A percentile compares a stretch with the other conserved stretches of the same genome.
Conservation (phyloP, 1,140 invertebrate genomes). For the Rhagoletis pomonella region DNA sequence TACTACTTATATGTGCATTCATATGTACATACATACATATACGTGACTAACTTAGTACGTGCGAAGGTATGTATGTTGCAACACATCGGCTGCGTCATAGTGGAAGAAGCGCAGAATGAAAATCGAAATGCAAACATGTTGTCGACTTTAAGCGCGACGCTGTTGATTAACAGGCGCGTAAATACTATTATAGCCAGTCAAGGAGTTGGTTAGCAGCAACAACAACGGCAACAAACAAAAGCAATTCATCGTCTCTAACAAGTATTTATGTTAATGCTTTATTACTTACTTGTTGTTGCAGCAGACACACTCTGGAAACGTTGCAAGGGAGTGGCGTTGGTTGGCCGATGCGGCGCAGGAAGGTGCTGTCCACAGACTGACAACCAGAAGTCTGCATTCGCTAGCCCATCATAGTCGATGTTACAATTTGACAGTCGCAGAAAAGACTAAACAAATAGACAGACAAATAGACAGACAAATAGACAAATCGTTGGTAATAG, state of each 20-base stretch:
- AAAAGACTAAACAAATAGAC: neutral
- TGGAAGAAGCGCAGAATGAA: neutral
- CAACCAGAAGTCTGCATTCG: neutral
- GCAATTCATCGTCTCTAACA: conserved; percentile 46
- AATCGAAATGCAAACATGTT: conserved; percentile 16
- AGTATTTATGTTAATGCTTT: conserved; percentile 52
- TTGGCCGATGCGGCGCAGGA: neutral
- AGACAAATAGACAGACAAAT: too few relatives aligned
- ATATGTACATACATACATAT: neutral
- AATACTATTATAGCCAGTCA: conserved; percentile 4
- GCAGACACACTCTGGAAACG: neutral
- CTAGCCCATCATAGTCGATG: neutral
- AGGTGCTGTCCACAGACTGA: conserved; percentile 33
- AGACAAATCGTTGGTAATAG: conserved; percentile 40
- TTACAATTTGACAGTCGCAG: neutral
- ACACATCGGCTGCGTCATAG: neutral
- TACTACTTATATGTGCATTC: neutral
- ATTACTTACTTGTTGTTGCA: neutral
- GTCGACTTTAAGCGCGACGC: conserved; percentile 9
- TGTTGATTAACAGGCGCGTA: conserved; percentile 47
- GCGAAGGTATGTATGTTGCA: neutral
- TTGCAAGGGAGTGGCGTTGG: neutral
- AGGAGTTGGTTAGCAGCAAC: neutral
- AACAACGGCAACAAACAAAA: neutral
- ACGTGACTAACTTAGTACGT: neutral